Evolutionary conservation across 2,113 vertebrate genomes (phyloP).

Genomic region (Athene noctua): DNA sequence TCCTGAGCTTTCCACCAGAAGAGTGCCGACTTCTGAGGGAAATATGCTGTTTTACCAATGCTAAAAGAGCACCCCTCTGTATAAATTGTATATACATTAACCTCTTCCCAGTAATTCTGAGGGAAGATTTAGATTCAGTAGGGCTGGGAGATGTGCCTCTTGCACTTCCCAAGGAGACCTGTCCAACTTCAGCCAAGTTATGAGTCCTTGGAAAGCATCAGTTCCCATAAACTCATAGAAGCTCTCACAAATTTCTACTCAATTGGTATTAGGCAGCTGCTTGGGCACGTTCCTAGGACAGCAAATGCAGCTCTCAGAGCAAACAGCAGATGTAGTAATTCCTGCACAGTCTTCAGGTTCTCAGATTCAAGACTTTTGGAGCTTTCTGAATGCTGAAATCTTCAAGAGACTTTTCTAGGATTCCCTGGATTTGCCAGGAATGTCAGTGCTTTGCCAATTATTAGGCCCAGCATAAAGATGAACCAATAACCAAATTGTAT

Average conservation of each 20-base stretch:
- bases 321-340: neutral
- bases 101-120: neutral
- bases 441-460: too few species aligned
- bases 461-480: too few species aligned
- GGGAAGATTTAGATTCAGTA: neutral
- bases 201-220: neutral
- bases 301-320: too few species aligned
- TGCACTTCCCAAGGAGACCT: neutral
- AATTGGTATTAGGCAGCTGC: neutral
- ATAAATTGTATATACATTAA: neutral
- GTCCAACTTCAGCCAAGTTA: neutral
- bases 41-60: accelerated
- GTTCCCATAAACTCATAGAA: neutral
- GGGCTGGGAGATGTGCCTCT: neutral
- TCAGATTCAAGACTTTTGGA: neutral
- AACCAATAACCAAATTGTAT: too few species aligned
- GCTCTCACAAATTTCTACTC: neutral
- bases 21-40: accelerated
- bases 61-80: neutral
- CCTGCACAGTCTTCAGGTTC: neutral
- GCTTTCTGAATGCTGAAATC: neutral
- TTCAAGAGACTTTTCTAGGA: neutral
- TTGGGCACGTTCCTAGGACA: neutral
- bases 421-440: neutral
- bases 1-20: neutral